Evolutionary conservation across 2,797 vertebrate species (phyloP).

Genomic region (Anabacerthia variegaticeps): DNA sequence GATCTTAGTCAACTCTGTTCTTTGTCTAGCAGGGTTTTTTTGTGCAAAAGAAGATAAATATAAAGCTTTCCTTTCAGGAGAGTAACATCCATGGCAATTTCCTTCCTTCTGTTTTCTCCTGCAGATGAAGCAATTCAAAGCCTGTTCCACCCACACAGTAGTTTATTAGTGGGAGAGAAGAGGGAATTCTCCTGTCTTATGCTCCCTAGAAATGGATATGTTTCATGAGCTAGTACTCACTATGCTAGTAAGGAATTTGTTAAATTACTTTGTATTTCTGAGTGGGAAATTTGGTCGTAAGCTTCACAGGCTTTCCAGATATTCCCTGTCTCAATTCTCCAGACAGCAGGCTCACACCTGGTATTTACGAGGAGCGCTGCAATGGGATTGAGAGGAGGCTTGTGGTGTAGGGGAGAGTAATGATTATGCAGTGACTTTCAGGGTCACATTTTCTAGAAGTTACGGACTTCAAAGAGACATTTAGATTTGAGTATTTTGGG

Average conservation of each 20-base stretch:
- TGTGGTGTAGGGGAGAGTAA: neutral
- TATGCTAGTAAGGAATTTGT: neutral
- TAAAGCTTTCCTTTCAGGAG: neutral
- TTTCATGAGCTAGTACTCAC: neutral
- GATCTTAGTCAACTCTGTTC: neutral
- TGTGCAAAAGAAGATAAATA: neutral
- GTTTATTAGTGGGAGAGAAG: neutral
- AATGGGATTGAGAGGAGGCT: neutral
- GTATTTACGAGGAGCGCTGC: neutral
- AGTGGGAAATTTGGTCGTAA: neutral
- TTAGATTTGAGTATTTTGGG: neutral
- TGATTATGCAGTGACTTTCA: neutral
- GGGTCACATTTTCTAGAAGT: neutral
- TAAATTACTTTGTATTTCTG: neutral
- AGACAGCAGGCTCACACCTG: neutral
- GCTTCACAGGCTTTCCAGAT: accelerated
- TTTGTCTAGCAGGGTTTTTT: neutral
- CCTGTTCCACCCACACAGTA: neutral
- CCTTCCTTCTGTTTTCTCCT: neutral
- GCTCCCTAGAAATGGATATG: neutral
- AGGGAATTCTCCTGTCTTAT: neutral
- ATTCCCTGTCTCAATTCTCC: neutral
- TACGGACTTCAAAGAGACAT: neutral
- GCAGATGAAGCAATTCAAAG: neutral
- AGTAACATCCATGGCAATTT: neutral